A percentile compares a stretch with the other conserved stretches of the same genome.
These are phyloP conservation scores for Cryptocheilus praepositus DNA, from an alignment of 2,888 invertebrate species.

Conservation along the genomic window DNA sequence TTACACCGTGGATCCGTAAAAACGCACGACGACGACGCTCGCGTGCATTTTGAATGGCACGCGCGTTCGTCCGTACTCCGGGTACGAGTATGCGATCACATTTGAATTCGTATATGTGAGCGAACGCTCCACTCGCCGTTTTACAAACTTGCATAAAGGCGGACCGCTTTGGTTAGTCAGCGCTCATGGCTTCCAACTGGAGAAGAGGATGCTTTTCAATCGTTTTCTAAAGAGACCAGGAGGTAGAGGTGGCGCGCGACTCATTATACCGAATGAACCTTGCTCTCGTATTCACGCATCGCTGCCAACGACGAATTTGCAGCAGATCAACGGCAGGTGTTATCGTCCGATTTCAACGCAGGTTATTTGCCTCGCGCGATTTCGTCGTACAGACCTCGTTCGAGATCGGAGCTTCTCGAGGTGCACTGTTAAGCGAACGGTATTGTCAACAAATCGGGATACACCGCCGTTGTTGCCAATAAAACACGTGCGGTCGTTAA, in stretches of 20 bases:
- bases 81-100: background rate
- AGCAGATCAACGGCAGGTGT: conserved; percentile 49
- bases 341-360: conserved; percentile 39
- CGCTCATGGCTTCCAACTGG: too few relatives aligned
- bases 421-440: background rate
- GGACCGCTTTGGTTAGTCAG: background rate
- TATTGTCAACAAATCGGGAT: too few relatives aligned
- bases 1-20: too few relatives aligned
- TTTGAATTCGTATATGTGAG: background rate
- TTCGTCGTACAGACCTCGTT: conserved; percentile 19
- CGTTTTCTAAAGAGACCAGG: background rate
- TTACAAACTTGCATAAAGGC: background rate
- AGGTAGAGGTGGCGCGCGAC: too few relatives aligned
- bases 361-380: conserved; percentile 1
- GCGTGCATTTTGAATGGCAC: too few relatives aligned
- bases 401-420: too few relatives aligned
- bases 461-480: too few relatives aligned
- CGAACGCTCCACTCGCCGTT: background rate
- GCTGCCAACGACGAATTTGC: conserved; percentile 25
- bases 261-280: conserved; percentile 35
- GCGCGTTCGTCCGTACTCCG: too few relatives aligned
- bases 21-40: too few relatives aligned
- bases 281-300: conserved; percentile 45
- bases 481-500: background rate
- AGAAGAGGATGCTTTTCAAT: conserved; percentile 31